A percentile compares a stretch with the other conserved stretches of the same genome.
These are phyloP conservation scores for Ips nitidus DNA, from an alignment of 1,140 invertebrate species.

Conservation along the genomic window DNA sequence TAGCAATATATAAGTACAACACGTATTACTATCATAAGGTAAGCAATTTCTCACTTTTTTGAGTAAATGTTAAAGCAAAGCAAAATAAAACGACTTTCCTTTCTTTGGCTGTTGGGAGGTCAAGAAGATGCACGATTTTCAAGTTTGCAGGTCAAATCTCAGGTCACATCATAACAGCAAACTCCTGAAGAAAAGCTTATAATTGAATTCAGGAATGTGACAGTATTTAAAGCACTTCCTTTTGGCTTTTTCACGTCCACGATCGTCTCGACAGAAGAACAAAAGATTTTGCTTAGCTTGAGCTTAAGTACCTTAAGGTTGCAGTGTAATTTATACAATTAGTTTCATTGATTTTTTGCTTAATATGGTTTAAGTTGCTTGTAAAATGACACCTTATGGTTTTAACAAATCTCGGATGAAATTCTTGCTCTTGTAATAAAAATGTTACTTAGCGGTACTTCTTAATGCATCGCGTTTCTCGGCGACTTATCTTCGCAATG, in stretches of 20 bases:
- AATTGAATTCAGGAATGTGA: slow-evolving; percentile 6
- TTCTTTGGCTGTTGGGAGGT: slow-evolving; percentile 4
- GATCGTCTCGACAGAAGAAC: no score
- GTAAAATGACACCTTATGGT: slow-evolving; percentile 25
- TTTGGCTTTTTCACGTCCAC: no score
- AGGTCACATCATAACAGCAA: slow-evolving; percentile 1
- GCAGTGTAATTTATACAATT: slow-evolving; percentile 22
- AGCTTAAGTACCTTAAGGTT: no score
- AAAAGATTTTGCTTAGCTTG: no score
- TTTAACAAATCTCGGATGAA: slow-evolving; percentile 28
- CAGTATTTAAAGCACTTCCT: no score
- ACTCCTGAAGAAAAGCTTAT: slow-evolving; percentile 6
- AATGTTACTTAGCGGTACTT: slow-evolving; percentile 21
- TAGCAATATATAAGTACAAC: no score
- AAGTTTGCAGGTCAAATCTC: slow-evolving; percentile 9
- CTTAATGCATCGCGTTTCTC: slow-evolving; percentile 20
- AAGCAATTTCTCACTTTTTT: no score
- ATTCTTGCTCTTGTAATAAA: slow-evolving; percentile 23
- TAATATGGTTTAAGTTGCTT: slow-evolving; percentile 19
- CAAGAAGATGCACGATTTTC: slow-evolving; percentile 17
- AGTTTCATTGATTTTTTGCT: slow-evolving; percentile 19
- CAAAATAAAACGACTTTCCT: slow-evolving; percentile 8
- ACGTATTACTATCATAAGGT: no score
- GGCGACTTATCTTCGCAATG: slow-evolving; percentile 1
- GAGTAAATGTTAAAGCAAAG: no score